Conservation (phyloP, 2,888 invertebrate species). For the Axea sp. region DNA sequence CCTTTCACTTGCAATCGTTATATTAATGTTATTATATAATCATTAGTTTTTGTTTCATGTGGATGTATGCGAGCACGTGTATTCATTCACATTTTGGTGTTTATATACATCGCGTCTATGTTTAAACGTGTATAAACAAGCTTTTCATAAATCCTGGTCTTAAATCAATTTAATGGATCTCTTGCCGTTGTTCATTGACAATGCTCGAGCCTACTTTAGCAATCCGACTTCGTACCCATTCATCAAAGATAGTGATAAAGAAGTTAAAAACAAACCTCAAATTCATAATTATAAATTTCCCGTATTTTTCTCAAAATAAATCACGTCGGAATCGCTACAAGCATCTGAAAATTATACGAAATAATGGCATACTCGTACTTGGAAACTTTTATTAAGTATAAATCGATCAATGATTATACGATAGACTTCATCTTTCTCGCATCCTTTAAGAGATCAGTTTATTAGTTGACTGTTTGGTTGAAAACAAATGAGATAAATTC, state of each 20-base stretch:
- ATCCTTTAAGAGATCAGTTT: slow-evolving; percentile 19
- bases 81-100: slow-evolving; percentile 11
- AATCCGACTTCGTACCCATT: slow-evolving; percentile 33
- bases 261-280: neutral
- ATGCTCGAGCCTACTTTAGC: slow-evolving; percentile 33
- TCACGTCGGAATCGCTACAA: slow-evolving; percentile 24
- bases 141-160: neutral
- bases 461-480: slow-evolving; percentile 23
- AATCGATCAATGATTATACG: slow-evolving; percentile 29
- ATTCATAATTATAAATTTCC: neutral
- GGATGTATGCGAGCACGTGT: slow-evolving; percentile 50
- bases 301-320: slow-evolving; percentile 1
- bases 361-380: slow-evolving; percentile 34
- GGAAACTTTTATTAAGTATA: slow-evolving; percentile 37
- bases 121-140: neutral
- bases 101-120: slow-evolving; percentile 26
- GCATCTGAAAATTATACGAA: slow-evolving; percentile 14
- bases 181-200: slow-evolving; percentile 38
- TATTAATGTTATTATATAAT: slow-evolving; percentile 34
- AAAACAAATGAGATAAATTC: slow-evolving; percentile 33
- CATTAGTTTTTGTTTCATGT: slow-evolving; percentile 33
- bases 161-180: slow-evolving; percentile 16
- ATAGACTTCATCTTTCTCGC: slow-evolving; percentile 1
- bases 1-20: slow-evolving; percentile 12
- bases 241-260: too few species aligned